Percentiles rank a stretch among this genome's conserved stretches.
Evolutionary conservation across 2,797 vertebrate genomes (phyloP).

Genomic region (Eutrigla gurnardus): DNA sequence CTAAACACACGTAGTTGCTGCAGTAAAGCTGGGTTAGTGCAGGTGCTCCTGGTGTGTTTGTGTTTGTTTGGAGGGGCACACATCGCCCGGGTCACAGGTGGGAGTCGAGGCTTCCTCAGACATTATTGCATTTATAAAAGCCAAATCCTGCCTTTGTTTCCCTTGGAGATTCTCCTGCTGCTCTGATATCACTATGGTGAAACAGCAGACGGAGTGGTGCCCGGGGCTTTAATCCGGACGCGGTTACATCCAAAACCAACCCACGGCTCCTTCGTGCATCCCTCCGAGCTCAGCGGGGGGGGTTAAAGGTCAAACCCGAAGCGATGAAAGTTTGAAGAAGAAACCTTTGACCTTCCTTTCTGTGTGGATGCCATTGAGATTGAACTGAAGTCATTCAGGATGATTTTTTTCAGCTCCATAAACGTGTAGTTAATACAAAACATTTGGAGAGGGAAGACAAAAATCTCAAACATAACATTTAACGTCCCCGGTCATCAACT

Average conservation of each 20-base stretch:
- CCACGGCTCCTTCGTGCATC: conserved; percentile 18
- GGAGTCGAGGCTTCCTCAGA: conserved; percentile 43
- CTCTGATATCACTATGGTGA: conserved; percentile 57
- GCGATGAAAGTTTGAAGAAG: conserved; percentile 5
- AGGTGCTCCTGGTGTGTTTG: conserved; percentile 34
- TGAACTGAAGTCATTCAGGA: conserved; percentile 10
- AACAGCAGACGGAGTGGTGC: conserved; percentile 51
- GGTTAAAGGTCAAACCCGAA: conserved; percentile 36
- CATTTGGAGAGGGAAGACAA: conserved; percentile 33
- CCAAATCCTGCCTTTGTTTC: conserved; percentile 73
- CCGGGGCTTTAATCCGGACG: conserved; percentile 52
- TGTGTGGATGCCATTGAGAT: conserved; percentile 7
- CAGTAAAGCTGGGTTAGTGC: conserved; percentile 38
- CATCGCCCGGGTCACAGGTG: conserved; percentile 42
- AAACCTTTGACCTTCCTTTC: conserved; percentile 21
- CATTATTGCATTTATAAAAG: conserved; percentile 68
- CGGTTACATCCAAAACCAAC: conserved; percentile 57
- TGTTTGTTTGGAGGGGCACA: conserved; percentile 34
- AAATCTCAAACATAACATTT: conserved; percentile 47
- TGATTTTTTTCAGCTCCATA: conserved; percentile 1
- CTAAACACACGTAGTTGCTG: conserved; percentile 45
- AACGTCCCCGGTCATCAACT: conserved; percentile 26
- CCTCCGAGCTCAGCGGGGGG: conserved; percentile 24
- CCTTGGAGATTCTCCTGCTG: conserved; percentile 54
- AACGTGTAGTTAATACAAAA: conserved; percentile 46